Conservation (phyloP, 2,113 vertebrate genomes). For the Phylloscopus trochiloides region DNA sequence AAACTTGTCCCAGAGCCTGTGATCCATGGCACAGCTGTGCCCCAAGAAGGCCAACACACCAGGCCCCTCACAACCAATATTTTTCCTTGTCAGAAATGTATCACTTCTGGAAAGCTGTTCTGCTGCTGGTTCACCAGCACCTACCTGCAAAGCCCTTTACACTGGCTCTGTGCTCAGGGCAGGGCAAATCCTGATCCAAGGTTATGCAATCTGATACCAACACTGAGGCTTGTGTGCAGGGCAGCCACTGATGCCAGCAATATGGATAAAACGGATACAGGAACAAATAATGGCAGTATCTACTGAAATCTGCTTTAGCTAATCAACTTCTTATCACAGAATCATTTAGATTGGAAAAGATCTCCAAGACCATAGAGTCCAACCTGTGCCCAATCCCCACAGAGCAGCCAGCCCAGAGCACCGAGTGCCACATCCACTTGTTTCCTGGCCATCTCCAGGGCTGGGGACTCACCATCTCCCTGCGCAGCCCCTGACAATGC, state of each 20-base stretch:
- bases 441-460: background rate
- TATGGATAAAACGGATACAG: accelerated
- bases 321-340: background rate
- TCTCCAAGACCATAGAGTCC: accelerated
- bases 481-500: background rate
- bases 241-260: background rate
- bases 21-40: background rate
- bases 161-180: background rate
- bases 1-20: background rate
- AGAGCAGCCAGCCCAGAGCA: background rate
- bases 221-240: background rate
- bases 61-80: background rate
- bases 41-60: background rate
- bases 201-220: background rate
- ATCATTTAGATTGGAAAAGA: background rate
- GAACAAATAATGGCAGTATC: background rate
- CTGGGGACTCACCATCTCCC: background rate
- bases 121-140: background rate
- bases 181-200: background rate
- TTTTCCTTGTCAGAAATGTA: background rate
- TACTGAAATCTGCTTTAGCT: background rate
- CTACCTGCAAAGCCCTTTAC: background rate
- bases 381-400: accelerated
- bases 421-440: accelerated
- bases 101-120: background rate